Percentiles rank a stretch among this genome's conserved stretches.
Evolutionary conservation across 2,113 vertebrate species (phyloP).

Genomic region (Puffinus mauretanicus): DNA sequence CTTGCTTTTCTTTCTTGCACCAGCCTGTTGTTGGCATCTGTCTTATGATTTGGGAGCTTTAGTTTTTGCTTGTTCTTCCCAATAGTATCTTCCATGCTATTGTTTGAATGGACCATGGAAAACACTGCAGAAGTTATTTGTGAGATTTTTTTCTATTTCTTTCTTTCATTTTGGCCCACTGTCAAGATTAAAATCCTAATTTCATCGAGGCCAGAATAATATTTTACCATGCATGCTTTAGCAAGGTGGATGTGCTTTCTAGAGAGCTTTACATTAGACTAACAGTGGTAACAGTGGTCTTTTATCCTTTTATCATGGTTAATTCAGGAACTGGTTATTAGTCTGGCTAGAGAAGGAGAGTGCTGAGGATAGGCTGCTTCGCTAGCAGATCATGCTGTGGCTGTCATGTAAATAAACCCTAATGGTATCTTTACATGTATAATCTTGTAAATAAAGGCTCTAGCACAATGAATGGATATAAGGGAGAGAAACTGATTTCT

Average conservation of each 20-base stretch:
- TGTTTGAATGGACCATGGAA: neutral
- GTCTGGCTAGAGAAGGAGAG: neutral
- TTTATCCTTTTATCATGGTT: neutral
- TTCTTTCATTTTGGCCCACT: neutral
- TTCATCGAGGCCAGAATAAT: neutral
- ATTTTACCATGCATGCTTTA: neutral
- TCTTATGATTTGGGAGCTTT: neutral
- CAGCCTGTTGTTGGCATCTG: neutral
- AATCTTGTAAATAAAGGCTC: neutral
- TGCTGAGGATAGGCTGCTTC: neutral
- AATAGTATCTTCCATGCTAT: neutral
- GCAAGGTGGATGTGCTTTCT: neutral
- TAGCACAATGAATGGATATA: neutral
- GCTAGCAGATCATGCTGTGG: neutral
- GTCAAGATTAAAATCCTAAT: neutral
- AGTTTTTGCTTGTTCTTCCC: neutral
- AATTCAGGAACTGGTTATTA: neutral
- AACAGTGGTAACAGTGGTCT: neutral
- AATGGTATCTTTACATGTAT: neutral
- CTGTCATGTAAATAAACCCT: neutral
- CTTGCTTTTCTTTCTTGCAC: neutral
- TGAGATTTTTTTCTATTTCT: neutral
- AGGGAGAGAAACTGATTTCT: neutral
- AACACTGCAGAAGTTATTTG: neutral
- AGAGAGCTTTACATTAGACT: neutral